These are phyloP conservation scores for Morpho deidamia DNA, from an alignment of 2,888 invertebrate genomes.

Conservation along the genomic window DNA sequence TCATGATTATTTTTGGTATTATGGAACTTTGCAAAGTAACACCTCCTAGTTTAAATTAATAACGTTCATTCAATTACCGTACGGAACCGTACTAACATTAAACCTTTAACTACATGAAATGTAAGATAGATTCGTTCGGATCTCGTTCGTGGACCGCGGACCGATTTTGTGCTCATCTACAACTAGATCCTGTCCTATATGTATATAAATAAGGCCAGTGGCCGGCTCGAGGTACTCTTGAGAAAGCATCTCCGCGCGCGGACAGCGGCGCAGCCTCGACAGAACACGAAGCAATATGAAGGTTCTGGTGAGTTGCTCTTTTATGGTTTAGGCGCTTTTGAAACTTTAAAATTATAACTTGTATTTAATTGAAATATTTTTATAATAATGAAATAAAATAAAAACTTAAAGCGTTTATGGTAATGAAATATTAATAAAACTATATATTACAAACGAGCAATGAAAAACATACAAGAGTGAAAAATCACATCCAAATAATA, in stretches of 20 bases:
- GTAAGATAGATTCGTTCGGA: conserved; percentile 7
- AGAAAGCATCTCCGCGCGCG: conserved; percentile 8
- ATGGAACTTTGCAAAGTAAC: too few relatives aligned
- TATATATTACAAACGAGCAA: too few relatives aligned
- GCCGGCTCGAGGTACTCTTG: conserved; percentile 9
- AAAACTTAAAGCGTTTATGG: not conserved
- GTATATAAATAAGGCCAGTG: conserved; percentile 18
- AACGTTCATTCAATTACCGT: too few relatives aligned
- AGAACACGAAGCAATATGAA: conserved; percentile 40
- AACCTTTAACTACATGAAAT: conserved; percentile 8
- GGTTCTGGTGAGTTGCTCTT: conserved; percentile 43
- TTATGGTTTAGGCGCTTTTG: conserved; percentile 4
- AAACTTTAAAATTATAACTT: too few relatives aligned
- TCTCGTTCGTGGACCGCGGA: conserved; percentile 16
- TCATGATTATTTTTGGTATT: too few relatives aligned
- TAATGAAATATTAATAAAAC: too few relatives aligned
- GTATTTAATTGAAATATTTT: too few relatives aligned
- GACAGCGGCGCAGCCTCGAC: not conserved
- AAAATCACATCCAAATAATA: too few relatives aligned
- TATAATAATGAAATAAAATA: not conserved
- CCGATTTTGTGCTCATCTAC: conserved; percentile 9
- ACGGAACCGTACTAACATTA: too few relatives aligned
- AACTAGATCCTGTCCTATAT: conserved; percentile 16
- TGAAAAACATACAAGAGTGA: too few relatives aligned
- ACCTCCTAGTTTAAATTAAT: too few relatives aligned